phyloP scores from a whole-genome alignment of 2,888 invertebrate species.

The Lottia scabra region DNA sequence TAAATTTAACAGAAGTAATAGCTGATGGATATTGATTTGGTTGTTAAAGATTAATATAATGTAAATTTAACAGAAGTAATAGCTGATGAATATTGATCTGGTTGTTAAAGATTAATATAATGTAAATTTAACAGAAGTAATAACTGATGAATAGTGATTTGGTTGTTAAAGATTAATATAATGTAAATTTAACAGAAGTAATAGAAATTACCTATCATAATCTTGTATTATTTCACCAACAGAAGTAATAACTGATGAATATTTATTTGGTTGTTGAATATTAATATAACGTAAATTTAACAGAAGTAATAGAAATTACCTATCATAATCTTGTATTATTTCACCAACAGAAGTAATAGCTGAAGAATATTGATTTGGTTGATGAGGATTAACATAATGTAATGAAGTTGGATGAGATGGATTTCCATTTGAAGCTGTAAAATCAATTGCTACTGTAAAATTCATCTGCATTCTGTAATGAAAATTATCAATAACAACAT shows the following conservation, averaged over 20 bases:
- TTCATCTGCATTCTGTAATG: constrained; percentile 67
- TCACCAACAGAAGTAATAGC: constrained; percentile 71
- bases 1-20: no score
- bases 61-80: no score
- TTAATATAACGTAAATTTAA: constrained; percentile 67
- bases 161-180: neutral
- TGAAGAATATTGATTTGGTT: constrained; percentile 71
- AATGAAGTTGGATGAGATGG: constrained; percentile 68
- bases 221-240: constrained; percentile 71
- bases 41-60: no score
- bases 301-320: constrained; percentile 38
- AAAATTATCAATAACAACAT: no score
- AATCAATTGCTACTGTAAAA: constrained; percentile 71
- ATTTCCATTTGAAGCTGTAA: constrained; percentile 71
- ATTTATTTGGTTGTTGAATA: constrained; percentile 70
- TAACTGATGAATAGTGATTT: neutral
- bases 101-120: no score
- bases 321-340: constrained; percentile 71
- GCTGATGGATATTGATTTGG: no score
- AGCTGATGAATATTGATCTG: no score
- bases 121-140: neutral
- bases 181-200: no score
- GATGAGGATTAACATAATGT: constrained; percentile 68
- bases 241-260: constrained; percentile 70
- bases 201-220: constrained; percentile 64